A percentile compares a stretch with the other conserved stretches of the same genome.
Evolutionary conservation across 2,113 vertebrate species (phyloP).

Genomic region (Melanerpes formicivorus): DNA sequence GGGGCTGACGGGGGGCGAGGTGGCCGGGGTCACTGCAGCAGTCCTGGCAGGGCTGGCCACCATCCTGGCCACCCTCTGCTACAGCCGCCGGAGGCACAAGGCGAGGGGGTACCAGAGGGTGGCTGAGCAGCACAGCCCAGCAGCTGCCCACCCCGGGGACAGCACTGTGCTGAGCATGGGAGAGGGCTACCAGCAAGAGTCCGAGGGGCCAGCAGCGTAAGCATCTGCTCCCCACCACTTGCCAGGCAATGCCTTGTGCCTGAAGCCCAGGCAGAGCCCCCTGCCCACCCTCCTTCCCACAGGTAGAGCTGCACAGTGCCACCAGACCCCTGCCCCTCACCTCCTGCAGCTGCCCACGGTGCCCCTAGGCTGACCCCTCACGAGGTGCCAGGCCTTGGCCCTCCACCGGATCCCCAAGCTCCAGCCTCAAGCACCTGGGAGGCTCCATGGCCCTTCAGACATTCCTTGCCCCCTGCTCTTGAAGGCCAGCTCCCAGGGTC

Average conservation of each 20-base stretch:
- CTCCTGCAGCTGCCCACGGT: background rate
- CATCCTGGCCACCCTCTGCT: constrained; percentile 3
- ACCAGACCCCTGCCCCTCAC: background rate
- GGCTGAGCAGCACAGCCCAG: background rate
- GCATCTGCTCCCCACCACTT: rapidly evolving
- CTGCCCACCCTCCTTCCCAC: no score
- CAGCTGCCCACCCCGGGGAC: rapidly evolving
- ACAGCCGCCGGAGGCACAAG: constrained; percentile 29
- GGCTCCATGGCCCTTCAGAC: background rate
- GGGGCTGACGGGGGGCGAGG: constrained; percentile 18
- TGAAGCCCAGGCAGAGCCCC: background rate
- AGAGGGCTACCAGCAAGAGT: background rate
- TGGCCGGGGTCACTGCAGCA: constrained; percentile 18
- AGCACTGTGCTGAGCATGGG: background rate
- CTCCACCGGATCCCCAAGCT: background rate
- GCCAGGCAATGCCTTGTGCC: background rate
- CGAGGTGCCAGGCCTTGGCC: rapidly evolving
- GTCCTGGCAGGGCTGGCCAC: constrained; percentile 20
- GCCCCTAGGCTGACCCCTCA: background rate
- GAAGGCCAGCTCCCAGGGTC: no score
- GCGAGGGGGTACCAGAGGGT: background rate
- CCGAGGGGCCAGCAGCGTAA: background rate
- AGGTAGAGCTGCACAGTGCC: background rate
- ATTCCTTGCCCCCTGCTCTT: background rate
- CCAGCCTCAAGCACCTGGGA: background rate